Conservation (phyloP, 2,888 invertebrate species). For the Sphecodes monilicornis region DNA sequence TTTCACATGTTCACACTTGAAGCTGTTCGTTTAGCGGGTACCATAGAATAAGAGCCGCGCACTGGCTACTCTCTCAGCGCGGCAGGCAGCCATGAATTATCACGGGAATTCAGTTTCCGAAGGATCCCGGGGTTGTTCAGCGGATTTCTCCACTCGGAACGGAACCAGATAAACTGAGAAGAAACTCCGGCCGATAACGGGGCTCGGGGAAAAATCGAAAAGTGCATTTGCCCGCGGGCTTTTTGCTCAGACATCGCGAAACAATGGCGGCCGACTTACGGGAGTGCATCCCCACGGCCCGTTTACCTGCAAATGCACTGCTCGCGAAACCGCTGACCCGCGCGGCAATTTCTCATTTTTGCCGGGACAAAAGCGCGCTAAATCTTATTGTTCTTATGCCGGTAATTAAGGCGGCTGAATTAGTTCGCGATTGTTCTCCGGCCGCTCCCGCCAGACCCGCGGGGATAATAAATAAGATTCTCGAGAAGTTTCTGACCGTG, state of each 20-base stretch:
- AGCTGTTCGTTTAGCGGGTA: background rate
- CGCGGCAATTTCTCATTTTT: constrained; percentile 83
- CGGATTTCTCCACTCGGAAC: background rate
- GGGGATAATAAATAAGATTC: constrained; percentile 83
- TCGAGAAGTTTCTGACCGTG: constrained; percentile 79
- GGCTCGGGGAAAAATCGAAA: constrained; percentile 33
- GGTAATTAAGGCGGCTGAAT: constrained; percentile 83
- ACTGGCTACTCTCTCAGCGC: background rate
- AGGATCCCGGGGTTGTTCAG: background rate
- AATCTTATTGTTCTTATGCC: constrained; percentile 84
- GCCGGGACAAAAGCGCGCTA: constrained; percentile 82
- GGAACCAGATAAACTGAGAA: constrained; percentile 18
- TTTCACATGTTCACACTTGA: background rate
- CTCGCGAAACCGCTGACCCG: constrained; percentile 78
- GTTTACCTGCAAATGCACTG: constrained; percentile 71
- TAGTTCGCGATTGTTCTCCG: constrained; percentile 82
- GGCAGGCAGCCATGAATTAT: background rate
- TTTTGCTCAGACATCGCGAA: constrained; percentile 48
- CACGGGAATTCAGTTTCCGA: background rate
- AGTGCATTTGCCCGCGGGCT: constrained; percentile 43
- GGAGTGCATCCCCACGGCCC: constrained; percentile 54
- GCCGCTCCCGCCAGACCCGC: constrained; percentile 43
- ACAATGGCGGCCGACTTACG: constrained; percentile 57
- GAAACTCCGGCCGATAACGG: background rate
- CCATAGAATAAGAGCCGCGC: background rate